Evolutionary conservation across 2,113 vertebrate species (phyloP), one percentile per base, ranked within the genome.

Genomic region (Rhinolophus ferrumequinum): DNA sequence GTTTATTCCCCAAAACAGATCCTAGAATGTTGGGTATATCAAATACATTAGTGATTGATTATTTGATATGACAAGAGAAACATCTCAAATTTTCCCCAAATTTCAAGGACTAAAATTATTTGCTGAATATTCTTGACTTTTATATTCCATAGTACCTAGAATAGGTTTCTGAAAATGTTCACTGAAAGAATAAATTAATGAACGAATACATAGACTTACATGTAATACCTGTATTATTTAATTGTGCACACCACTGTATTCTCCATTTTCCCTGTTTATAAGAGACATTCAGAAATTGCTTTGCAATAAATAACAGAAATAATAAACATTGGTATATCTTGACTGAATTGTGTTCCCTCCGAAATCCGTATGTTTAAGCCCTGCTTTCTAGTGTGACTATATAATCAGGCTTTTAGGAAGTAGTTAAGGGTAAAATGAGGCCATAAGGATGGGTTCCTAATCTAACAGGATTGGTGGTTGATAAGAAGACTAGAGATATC

Each of bases 91-190:
- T 91, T 16, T 28, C n/a, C 26, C 5, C 11, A 28, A 30, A 50
- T 58, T 69, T 69, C 5, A 86, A 38, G 14, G 6, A 35, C 41
- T 66, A 50, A 41, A 64, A 15, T 58, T 76, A 64, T 56, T 90
- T 26, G 52, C 44, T 64, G 8, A 70, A 22, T 70, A 70, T 54
- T 90, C 6, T 87, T n/a, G 18, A 2, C 38, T 86, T 93, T 89
- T 38, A 18, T 52, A 2, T 35, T 84, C 47, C 47, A 44, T 47
- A 33, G 38, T 44, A 35, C n/a, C 41, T 69, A 70, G n/a, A 84
- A 88, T 44, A 83, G 5, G 1, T 4, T 26, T 91, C 47, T 83
- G 56, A 95, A 87, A 91, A 58, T 83, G 50, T 56, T 56, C 86
- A 18, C 22, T 58, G 0, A 52, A 77, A 77, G 26, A 95, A 41